Evolutionary conservation across 1,140 invertebrate species (phyloP).

Genomic region (Brachionus sp.): DNA sequence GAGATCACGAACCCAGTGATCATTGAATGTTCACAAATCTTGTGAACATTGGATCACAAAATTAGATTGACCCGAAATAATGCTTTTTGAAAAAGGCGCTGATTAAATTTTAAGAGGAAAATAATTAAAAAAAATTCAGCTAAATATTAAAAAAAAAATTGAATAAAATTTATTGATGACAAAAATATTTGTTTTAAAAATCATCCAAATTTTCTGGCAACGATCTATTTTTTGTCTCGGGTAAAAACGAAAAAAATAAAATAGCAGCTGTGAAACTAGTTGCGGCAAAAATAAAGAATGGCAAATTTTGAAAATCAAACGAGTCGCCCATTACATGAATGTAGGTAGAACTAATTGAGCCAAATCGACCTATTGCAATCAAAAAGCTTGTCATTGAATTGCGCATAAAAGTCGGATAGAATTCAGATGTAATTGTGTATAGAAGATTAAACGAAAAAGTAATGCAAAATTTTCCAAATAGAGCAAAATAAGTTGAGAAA

Average conservation of each 20-base stretch:
- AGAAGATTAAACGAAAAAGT: background rate
- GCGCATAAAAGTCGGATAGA: background rate
- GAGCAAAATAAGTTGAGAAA: background rate
- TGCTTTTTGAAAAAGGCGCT: too few relatives aligned
- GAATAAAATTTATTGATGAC: too few relatives aligned
- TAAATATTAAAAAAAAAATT: too few relatives aligned
- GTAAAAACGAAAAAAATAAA: background rate
- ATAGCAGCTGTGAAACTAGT: background rate
- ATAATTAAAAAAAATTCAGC: too few relatives aligned
- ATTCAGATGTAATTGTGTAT: background rate
- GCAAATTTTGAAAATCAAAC: background rate
- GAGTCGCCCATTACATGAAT: background rate
- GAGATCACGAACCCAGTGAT: too few relatives aligned
- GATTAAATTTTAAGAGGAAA: too few relatives aligned
- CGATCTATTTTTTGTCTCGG: background rate
- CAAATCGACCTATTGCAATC: background rate
- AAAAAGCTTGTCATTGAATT: background rate
- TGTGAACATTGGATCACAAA: too few relatives aligned
- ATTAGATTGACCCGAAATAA: too few relatives aligned
- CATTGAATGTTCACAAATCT: too few relatives aligned
- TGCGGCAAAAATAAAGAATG: background rate
- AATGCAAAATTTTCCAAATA: background rate
- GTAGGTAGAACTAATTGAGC: background rate
- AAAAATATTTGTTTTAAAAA: background rate
- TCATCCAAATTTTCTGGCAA: slow-evolving; percentile 1